phyloP scores from a whole-genome alignment of 2,888 invertebrate species.

The Aporophyla nigra region DNA sequence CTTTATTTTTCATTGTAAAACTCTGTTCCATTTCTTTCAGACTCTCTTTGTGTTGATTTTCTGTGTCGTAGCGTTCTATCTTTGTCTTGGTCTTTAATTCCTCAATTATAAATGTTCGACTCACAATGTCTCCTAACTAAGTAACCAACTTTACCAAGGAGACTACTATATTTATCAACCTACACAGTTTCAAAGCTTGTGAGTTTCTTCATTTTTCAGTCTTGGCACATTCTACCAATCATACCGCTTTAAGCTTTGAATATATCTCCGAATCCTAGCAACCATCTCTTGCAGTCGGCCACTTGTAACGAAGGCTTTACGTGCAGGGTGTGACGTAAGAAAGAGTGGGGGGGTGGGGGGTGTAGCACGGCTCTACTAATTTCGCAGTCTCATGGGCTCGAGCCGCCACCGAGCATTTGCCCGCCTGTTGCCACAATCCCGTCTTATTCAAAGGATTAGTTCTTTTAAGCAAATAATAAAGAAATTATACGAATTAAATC shows the following conservation, averaged over 20 bases:
- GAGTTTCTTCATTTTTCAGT: constrained; percentile 40
- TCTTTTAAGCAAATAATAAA: constrained; percentile 76
- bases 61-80: not conserved
- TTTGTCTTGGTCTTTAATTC: constrained; percentile 11
- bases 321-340: constrained; percentile 71
- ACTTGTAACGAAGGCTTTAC: constrained; percentile 68
- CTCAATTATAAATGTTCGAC: constrained; percentile 12
- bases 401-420: constrained; percentile 74
- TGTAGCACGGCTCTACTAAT: constrained; percentile 82
- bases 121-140: constrained; percentile 2
- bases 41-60: constrained; percentile 12
- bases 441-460: constrained; percentile 78
- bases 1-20: constrained; percentile 5
- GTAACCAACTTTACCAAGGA: constrained; percentile 10
- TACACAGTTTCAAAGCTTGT: constrained; percentile 16
- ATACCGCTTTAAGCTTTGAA: constrained; percentile 50
- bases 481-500: constrained; percentile 73
- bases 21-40: not conserved
- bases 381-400: constrained; percentile 82
- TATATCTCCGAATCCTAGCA: constrained; percentile 52
- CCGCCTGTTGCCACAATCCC: constrained; percentile 78
- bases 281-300: constrained; percentile 63
- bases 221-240: constrained; percentile 37
- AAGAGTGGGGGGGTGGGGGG: constrained; percentile 47
- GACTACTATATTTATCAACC: constrained; percentile 14